These are phyloP conservation scores for Portunus trituberculatus DNA, from an alignment of 1,140 invertebrate genomes.

Conservation along the genomic window DNA sequence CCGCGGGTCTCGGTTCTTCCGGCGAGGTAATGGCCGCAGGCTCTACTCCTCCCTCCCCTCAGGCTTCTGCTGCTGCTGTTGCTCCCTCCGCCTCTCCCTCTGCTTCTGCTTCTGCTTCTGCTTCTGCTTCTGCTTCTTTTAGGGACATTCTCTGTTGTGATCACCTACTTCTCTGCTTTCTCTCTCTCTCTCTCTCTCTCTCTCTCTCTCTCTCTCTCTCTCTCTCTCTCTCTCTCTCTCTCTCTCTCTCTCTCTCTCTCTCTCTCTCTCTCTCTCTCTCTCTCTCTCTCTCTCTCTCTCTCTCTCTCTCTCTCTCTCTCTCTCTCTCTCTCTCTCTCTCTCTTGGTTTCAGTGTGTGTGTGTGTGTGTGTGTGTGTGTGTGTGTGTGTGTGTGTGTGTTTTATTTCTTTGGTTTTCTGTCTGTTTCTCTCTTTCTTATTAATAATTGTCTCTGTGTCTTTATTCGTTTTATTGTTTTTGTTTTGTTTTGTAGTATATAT, in stretches of 20 bases:
- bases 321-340: not conserved
- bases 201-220: not conserved
- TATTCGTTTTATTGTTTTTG: not conserved
- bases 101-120: no score
- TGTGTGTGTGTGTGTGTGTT: not conserved
- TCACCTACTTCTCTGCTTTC: not conserved
- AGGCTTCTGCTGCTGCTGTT: not conserved
- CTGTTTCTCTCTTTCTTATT: not conserved
- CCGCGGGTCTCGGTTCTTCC: slow-evolving; percentile 65
- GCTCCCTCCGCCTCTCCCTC: not conserved
- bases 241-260: slow-evolving; percentile 36
- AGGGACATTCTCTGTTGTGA: not conserved
- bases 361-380: not conserved
- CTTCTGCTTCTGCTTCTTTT: no score
- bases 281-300: not conserved
- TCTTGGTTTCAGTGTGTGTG: not conserved
- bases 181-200: not conserved
- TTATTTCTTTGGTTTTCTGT: not conserved
- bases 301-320: not conserved
- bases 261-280: not conserved
- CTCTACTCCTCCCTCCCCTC: slow-evolving; percentile 21
- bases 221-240: not conserved
- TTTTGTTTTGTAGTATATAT: not conserved
- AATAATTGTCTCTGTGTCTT: no score
- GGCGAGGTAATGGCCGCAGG: slow-evolving; percentile 65